Evolutionary conservation across 2,113 vertebrate genomes (phyloP).

Genomic region (Clarias batrachus): DNA sequence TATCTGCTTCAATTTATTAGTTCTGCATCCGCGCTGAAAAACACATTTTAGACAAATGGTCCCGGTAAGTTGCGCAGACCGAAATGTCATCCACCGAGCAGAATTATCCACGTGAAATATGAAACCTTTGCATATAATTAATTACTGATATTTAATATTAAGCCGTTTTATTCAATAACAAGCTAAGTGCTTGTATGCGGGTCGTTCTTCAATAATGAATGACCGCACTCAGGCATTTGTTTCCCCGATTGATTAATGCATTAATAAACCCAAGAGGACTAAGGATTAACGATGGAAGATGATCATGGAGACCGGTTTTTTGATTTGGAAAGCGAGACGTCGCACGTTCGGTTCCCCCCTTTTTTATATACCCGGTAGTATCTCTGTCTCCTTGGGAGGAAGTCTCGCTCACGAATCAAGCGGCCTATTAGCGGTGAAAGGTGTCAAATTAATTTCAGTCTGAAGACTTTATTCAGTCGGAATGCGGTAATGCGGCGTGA

Average conservation of each 20-base stretch:
- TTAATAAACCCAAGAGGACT: not conserved
- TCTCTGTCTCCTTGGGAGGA: conserved; percentile 11
- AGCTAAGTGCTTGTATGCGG: conserved; percentile 15
- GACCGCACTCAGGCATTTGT: not conserved
- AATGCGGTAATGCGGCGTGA: conserved; percentile 55
- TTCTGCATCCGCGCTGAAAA: not conserved
- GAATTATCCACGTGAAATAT: conserved; percentile 33
- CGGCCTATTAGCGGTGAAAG: conserved; percentile 64
- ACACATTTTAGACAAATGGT: conserved; percentile 17
- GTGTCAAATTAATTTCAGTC: conserved; percentile 66
- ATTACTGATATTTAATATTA: conserved; percentile 28
- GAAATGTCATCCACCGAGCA: conserved; percentile 11
- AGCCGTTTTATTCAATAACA: conserved; percentile 17
- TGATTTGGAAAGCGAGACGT: not conserved
- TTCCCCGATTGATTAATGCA: conserved; percentile 6
- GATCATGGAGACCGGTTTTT: not conserved
- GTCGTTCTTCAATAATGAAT: conserved; percentile 14
- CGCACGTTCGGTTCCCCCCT: not conserved
- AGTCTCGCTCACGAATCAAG: conserved; percentile 59
- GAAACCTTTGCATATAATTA: conserved; percentile 20
- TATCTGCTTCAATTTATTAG: conserved; percentile 26
- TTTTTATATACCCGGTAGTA: not conserved
- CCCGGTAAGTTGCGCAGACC: not conserved
- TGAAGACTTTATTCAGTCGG: conserved; percentile 44
- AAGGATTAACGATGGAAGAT: not conserved